Base-by-base conservation (phyloP, 1,140 invertebrate genomes). In the Limonius californicus region DNA sequence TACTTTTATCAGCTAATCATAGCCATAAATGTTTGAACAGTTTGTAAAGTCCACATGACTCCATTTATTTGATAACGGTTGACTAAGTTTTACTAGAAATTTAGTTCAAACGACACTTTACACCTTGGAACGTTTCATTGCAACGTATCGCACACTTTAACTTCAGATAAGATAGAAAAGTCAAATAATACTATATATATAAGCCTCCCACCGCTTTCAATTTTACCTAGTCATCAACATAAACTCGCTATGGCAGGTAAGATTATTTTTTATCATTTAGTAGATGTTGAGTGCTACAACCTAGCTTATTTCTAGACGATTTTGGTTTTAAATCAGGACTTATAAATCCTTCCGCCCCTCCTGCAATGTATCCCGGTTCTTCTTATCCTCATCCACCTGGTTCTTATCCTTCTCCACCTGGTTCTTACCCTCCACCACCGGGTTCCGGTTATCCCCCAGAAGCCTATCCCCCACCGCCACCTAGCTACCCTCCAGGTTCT, bases 231-330 rank as follows among this genome's bases (percentile, higher is more conserved):
- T 39, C n/a, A 39, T 2, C n/a, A 39, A 6, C 35, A 12, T 2
- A 12, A n/a, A 39, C n/a, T 39, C 9, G 19, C 9, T 19, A 50
- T 50, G 45, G 4, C 45, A 50, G 45, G 45, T 50, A 50, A 19
- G 45, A 18, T 50, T 6, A 50, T 50, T 50, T 21, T 18, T 18
- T 18, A 18, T 6, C n/a, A 39, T 39, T 39, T 39, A 27, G 4
- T 12, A 45, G 42, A 2, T 45, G 3, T 39, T 39, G n/a, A 11
- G n/a, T n/a, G 8, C 45, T 19, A 50, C 16, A 50, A 18, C 9
- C 15, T 19, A 6, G 1, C 2, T 50, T 50, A 50, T 50, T 50
- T 50, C 45, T 50, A 50, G 45, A 50, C 45, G 45, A 50, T 19
- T 50, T 19, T 21, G 45, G 45, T 50, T 50, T 50, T 50, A 50